Base-by-base conservation (phyloP, 2,113 vertebrate genomes). In the Tauraco erythrolophus region DNA sequence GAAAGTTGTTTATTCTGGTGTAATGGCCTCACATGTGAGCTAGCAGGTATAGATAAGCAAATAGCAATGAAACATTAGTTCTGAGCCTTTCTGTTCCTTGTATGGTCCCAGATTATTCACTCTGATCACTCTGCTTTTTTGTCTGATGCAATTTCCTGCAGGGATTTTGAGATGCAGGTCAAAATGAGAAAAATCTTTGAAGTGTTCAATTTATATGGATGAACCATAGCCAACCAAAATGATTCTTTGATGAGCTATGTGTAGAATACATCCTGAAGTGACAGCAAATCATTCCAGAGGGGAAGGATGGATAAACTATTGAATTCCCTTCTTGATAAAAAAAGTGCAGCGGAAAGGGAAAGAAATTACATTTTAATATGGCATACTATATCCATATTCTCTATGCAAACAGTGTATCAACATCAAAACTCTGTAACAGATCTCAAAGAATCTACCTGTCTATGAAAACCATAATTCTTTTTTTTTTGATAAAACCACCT, bases 131-230 rank as follows among this genome's bases (percentile, higher is more conserved):
- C 33, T 62, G 43, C 3, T 23, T 35, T 88, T 68, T 72, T 71
- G 43, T 77, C 23, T 69, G 62, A 83, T 77, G 31, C 50, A 30
- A 60, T 77, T 92, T 90, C 60, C 71, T 84, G 33, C 46, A 62
- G 62, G 57, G 88, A 94, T 85, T 96, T 90, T 95, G 54, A 85
- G 66, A 85, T 45, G 50, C 66, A 65, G 37, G 88, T 76, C 76
- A 83, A 88, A 90, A 31, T 61, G 68, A 92, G 68, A 91, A 96
- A 94, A 94, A 56, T 89, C 82, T 95, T 90, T 88, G 68, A 92
- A 95, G 83, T 37, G 23, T 66, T 93, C 60, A 22, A 75, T 92
- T 77, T 95, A 56, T 94, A 75, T 35, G 85, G 71, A 86, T 92
- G 79, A 92, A 85, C 33, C 28, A 33, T 35, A 80, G 35, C 41